Base-by-base conservation (phyloP, 2,113 vertebrate genomes). In the Pteruthius melanotis region DNA sequence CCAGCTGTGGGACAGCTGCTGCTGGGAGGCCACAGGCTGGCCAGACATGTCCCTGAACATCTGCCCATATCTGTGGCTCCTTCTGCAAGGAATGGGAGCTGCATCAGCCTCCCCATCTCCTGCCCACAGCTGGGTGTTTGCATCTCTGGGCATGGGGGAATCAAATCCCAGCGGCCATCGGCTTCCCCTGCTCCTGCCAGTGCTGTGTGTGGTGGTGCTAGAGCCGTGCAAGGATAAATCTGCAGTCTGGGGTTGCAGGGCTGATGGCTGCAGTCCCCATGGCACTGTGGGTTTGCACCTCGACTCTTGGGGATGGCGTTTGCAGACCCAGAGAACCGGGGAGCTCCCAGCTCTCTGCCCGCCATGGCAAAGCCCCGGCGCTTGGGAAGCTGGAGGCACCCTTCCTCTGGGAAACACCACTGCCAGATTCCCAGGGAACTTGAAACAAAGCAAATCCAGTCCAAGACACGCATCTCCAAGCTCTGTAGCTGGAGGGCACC, bases 371-470 rank as follows among this genome's bases (percentile, higher is more conserved):
- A 90, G 42, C 86, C 78, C 30, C 2, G 1, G 44, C 12, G 10
- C 83, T 95, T 54, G 77, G 66, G 87, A 95, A 93, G 90, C 56
- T 81, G 88, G 42, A 74, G 71, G 87, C 65, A 85, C 63, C 44
- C 69, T 93, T 97, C 74, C 53, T 91, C 72, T 61, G 80, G 72
- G 28, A 74, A 59, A 71, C 13, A 3, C 40, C 75, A 49, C 23
- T 77, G 96, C 96, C 96, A 95, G 89, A 81, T 97, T 97, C 97
- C 96, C 97, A 97, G 90, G 83, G 79, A 95, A 94, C 90, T 70
- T 89, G 87, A 88, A 97, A 94, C 56, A 69, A 85, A 79, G 75
- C 65, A 71, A 87, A 91, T 33, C 77, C 23, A 65, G 56, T 83
- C 91, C 87, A 83, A 96, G 83, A 74, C 80, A 69, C 3, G 7